Conservation (phyloP, 2,888 invertebrate genomes). For the Drymonia ruficornis region DNA sequence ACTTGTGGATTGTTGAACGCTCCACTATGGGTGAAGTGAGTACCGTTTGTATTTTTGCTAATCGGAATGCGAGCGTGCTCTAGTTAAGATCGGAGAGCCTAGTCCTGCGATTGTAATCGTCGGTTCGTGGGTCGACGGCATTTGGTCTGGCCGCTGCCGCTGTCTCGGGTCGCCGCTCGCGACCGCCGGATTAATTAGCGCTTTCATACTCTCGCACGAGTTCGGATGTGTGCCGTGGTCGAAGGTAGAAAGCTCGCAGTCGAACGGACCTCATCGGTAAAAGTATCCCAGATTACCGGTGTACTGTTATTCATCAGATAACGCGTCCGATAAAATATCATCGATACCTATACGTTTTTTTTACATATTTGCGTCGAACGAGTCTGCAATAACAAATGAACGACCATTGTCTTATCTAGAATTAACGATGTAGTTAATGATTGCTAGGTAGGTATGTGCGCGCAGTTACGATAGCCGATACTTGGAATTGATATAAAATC, state of each 20-base stretch:
- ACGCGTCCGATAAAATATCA: conserved; percentile 66
- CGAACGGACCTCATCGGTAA: conserved; percentile 47
- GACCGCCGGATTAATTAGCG: conserved; percentile 55
- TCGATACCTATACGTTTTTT: conserved; percentile 54
- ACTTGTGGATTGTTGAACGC: conserved; percentile 44
- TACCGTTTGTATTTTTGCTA: conserved; percentile 46
- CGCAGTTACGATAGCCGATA: conserved; percentile 23
- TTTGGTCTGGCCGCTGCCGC: conserved; percentile 19
- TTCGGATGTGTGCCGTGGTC: conserved; percentile 59
- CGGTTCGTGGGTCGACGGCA: conserved; percentile 77
- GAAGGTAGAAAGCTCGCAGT: conserved; percentile 65
- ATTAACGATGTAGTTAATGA: conserved; percentile 42
- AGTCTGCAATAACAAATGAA: conserved; percentile 59
- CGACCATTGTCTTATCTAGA: conserved; percentile 69
- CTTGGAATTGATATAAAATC: conserved; percentile 20
- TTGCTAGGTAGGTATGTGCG: conserved; percentile 18
- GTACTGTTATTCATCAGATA: conserved; percentile 71
- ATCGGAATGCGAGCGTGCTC: conserved; percentile 63
- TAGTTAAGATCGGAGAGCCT: conserved; percentile 56
- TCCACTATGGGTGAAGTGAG: conserved; percentile 79
- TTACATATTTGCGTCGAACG: conserved; percentile 54
- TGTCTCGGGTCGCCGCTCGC: conserved; percentile 34
- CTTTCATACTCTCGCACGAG: conserved; percentile 49
- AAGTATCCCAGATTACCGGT: conserved; percentile 49
- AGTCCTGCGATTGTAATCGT: conserved; percentile 62